Evolutionary conservation across 2,113 vertebrate genomes (phyloP).

Genomic region (Antechinus flavipes): DNA sequence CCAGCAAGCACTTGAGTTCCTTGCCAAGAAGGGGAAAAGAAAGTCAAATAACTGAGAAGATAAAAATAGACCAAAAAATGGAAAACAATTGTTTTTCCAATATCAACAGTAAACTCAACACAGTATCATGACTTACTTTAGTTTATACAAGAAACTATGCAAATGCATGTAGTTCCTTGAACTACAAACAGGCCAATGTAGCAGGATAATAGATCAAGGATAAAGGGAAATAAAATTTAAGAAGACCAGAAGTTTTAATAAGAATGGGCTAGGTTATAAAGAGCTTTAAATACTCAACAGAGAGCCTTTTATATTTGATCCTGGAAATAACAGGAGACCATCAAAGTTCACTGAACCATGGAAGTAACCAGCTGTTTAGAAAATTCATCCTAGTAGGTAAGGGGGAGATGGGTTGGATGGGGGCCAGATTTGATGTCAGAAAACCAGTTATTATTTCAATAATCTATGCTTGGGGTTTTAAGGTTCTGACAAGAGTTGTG

Average conservation of each 20-base stretch:
- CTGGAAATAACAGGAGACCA: not conserved
- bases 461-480: not conserved
- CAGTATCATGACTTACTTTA: not conserved
- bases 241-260: not conserved
- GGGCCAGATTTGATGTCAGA: not conserved
- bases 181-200: not conserved
- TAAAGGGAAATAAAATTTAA: not conserved
- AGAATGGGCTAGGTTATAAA: not conserved
- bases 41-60: not conserved
- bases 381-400: not conserved
- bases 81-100: not conserved
- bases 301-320: not conserved
- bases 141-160: too few species aligned
- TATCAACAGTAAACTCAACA: not conserved
- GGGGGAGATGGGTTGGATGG: not conserved
- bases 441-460: not conserved
- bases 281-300: not conserved
- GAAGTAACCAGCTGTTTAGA: not conserved
- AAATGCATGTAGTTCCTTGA: not conserved
- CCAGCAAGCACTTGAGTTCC: not conserved
- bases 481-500: not conserved
- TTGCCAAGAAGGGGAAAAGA: not conserved
- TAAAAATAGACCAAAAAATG: not conserved
- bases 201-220: not conserved
- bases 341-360: too few species aligned